A percentile compares a stretch with the other conserved stretches of the same genome.
These are phyloP conservation scores for Urechis unicinctus DNA, from an alignment of 2,888 invertebrate species.

Conservation along the genomic window DNA sequence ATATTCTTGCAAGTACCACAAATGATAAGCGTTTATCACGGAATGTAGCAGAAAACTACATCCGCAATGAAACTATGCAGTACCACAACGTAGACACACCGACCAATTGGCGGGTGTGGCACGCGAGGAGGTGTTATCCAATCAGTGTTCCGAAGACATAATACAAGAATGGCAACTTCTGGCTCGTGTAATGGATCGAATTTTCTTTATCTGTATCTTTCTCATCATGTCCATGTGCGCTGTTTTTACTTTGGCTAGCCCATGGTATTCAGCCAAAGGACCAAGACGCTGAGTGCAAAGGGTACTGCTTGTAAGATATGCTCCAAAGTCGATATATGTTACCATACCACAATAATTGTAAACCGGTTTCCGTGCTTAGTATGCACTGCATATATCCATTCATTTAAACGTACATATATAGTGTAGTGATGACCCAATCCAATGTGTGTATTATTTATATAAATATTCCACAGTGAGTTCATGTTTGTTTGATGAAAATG, in stretches of 20 bases:
- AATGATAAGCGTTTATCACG: not conserved
- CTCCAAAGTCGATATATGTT: too few relatives aligned
- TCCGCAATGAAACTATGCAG: conserved; percentile 11
- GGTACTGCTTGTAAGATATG: too few relatives aligned
- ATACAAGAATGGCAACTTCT: conserved; percentile 16
- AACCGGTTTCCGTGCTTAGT: too few relatives aligned
- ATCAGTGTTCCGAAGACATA: conserved; percentile 4
- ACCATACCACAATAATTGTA: too few relatives aligned
- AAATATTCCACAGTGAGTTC: too few relatives aligned
- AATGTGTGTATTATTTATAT: too few relatives aligned
- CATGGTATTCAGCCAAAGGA: too few relatives aligned
- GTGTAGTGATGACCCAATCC: too few relatives aligned
- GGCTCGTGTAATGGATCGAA: conserved; percentile 17
- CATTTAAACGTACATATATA: too few relatives aligned
- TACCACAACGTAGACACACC: conserved; percentile 17
- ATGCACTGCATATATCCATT: too few relatives aligned
- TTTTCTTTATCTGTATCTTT: conserved; percentile 18
- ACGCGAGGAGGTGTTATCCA: not conserved
- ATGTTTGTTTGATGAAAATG: too few relatives aligned
- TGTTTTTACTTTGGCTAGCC: conserved; percentile 15
- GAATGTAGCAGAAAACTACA: not conserved
- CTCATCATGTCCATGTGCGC: conserved; percentile 13
- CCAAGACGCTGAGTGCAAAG: too few relatives aligned
- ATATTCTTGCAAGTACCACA: conserved; percentile 2
- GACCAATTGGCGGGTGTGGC: not conserved